phyloP scores from a whole-genome alignment of 2,797 vertebrate genomes.

The Falco novaeseelandiae region DNA sequence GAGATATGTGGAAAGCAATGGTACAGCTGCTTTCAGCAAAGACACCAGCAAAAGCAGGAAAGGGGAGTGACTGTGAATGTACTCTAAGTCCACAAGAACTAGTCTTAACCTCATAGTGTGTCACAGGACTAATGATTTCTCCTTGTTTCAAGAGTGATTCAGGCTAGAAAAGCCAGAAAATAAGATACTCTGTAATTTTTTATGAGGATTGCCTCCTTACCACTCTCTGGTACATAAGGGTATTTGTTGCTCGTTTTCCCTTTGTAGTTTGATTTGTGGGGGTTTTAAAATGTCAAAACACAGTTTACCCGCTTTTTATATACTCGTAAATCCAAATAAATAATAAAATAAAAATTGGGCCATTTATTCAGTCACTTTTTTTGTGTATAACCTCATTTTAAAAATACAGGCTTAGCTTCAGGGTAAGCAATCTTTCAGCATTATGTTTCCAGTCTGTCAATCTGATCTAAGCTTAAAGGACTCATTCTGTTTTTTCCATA shows the following conservation, averaged over 20 bases:
- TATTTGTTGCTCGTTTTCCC: constrained; percentile 4
- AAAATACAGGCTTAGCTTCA: constrained; percentile 42
- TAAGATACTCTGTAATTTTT: background rate
- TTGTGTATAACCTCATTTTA: background rate
- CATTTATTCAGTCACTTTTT: constrained; percentile 48
- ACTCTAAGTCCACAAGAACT: background rate
- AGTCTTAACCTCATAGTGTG: background rate
- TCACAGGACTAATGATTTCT: background rate
- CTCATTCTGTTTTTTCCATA: constrained; percentile 24
- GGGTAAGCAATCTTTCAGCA: constrained; percentile 46
- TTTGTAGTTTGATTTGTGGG: constrained; percentile 46
- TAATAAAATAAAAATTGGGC: constrained; percentile 35
- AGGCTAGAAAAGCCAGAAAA: background rate
- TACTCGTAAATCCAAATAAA: constrained; percentile 48
- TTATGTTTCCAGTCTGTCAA: constrained; percentile 61
- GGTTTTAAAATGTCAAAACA: constrained; percentile 42
- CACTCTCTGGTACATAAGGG: background rate
- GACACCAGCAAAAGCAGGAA: background rate
- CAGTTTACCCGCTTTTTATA: constrained; percentile 30
- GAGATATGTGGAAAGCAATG: background rate
- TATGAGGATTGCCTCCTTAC: background rate
- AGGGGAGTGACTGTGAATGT: background rate
- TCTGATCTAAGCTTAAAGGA: constrained; percentile 40
- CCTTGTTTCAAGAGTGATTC: background rate
- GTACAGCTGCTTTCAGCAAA: background rate